These are phyloP conservation scores for Coracias cyanogaster DNA, from an alignment of 2,797 vertebrate species.

Conservation along the genomic window DNA sequence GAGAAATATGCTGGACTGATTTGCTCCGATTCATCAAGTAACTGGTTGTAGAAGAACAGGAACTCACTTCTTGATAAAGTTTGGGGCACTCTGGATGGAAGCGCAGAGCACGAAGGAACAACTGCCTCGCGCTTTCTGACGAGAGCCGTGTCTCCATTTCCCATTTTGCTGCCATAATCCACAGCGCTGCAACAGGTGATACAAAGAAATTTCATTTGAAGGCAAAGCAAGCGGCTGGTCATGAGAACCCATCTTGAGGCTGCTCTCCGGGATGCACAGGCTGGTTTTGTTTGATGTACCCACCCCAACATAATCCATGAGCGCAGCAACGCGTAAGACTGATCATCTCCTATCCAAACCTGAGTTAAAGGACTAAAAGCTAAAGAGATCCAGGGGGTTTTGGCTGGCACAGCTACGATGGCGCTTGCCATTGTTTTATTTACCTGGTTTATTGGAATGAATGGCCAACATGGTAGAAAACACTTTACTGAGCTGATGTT, in stretches of 20 bases:
- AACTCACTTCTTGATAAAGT: slow-evolving; percentile 92
- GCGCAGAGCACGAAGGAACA: slow-evolving; percentile 94
- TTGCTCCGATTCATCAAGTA: background rate
- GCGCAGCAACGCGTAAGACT: background rate
- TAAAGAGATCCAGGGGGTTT: background rate
- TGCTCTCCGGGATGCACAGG: background rate
- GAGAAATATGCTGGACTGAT: background rate
- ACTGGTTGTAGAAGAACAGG: background rate
- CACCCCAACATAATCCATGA: background rate
- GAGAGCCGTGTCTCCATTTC: slow-evolving; percentile 94
- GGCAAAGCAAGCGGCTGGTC: background rate
- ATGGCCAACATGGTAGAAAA: slow-evolving; percentile 93
- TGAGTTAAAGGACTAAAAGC: background rate
- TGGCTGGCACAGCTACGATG: background rate
- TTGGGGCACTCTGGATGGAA: slow-evolving; percentile 95
- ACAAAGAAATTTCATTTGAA: background rate
- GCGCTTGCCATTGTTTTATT: background rate
- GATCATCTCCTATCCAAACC: background rate
- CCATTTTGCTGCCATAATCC: slow-evolving; percentile 98
- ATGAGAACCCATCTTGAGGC: background rate
- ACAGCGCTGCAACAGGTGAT: slow-evolving; percentile 82
- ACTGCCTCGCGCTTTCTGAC: slow-evolving; percentile 91
- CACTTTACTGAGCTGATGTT: slow-evolving; percentile 89
- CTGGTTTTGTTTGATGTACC: background rate
- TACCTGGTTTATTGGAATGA: slow-evolving; percentile 97